Conservation (phyloP, 2,113 vertebrate genomes). For the Limanda limanda region DNA sequence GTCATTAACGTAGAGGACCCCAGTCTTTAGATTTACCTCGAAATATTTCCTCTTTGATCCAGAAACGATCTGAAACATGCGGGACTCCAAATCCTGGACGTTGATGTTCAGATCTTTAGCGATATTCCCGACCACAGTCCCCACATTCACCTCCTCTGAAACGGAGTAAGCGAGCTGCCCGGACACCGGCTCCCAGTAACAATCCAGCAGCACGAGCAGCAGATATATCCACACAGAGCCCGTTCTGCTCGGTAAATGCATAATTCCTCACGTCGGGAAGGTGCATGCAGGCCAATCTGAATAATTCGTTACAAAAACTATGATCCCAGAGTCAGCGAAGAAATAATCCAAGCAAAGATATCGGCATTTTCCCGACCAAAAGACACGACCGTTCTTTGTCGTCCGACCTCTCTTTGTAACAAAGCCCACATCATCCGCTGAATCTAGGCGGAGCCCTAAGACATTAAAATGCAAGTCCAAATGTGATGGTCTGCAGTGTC, state of each 20-base stretch:
- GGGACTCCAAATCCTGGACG: constrained; percentile 59
- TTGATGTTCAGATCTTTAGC: constrained; percentile 71
- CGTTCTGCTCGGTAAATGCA: not conserved
- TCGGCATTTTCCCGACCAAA: not conserved
- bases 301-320: not conserved
- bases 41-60: constrained; percentile 67
- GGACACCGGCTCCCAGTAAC: constrained; percentile 56
- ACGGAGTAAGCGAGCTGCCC: constrained; percentile 69
- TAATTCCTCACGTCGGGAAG: not conserved
- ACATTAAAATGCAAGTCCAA: fast-evolving
- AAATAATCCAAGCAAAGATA: not conserved
- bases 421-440: constrained; percentile 47
- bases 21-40: constrained; percentile 72
- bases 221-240: constrained; percentile 38
- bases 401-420: constrained; percentile 32
- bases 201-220: constrained; percentile 28
- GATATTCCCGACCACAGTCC: constrained; percentile 71
- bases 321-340: not conserved
- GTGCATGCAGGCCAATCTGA: not conserved
- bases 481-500: constrained; percentile 65
- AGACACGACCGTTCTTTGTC: not conserved
- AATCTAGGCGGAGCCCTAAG: constrained; percentile 62
- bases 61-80: constrained; percentile 67
- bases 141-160: constrained; percentile 68
- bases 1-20: constrained; percentile 59